A percentile compares a stretch with the other conserved stretches of the same genome.
phyloP scores from a whole-genome alignment of 2,797 vertebrate species.

The Sebastes elongatus region DNA sequence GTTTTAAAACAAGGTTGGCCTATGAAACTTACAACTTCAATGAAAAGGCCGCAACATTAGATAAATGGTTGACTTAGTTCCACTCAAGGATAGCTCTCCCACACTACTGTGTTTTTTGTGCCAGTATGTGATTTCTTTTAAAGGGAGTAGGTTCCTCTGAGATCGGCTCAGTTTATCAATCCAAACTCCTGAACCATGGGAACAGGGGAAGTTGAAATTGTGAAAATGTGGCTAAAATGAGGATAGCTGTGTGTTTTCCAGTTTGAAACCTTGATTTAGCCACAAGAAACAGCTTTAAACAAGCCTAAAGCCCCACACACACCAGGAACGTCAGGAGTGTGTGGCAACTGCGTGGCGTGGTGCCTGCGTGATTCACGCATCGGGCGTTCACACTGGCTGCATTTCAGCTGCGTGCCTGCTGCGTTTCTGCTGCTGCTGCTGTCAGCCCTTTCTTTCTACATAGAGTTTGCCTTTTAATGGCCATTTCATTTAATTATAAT shows the following conservation, averaged over 20 bases:
- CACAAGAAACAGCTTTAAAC: not conserved
- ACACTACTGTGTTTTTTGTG: not conserved
- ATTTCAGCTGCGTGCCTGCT: too few species aligned
- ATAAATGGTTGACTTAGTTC: not conserved
- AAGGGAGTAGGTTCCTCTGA: not conserved
- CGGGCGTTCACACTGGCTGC: too few species aligned
- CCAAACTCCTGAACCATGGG: not conserved
- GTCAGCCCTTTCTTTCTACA: too few species aligned
- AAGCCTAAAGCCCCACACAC: not conserved
- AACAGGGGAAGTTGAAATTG: not conserved
- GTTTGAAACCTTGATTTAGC: not conserved
- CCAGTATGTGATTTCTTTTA: not conserved
- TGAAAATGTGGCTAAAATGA: not conserved
- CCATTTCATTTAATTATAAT: too few species aligned
- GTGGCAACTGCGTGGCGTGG: too few species aligned
- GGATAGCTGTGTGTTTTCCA: not conserved
- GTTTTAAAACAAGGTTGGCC: constrained; percentile 23
- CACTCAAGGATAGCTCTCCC: not conserved
- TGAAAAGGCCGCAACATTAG: not conserved
- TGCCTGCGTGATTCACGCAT: too few species aligned
- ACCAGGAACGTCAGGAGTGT: too few species aligned
- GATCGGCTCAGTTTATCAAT: not conserved
- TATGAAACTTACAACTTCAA: constrained; percentile 1
- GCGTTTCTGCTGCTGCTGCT: too few species aligned
- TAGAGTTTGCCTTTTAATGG: too few species aligned